Percentiles rank a stretch among this genome's conserved stretches.
Conservation (phyloP, 1,140 invertebrate species). For the Drosophila aff. region DNA sequence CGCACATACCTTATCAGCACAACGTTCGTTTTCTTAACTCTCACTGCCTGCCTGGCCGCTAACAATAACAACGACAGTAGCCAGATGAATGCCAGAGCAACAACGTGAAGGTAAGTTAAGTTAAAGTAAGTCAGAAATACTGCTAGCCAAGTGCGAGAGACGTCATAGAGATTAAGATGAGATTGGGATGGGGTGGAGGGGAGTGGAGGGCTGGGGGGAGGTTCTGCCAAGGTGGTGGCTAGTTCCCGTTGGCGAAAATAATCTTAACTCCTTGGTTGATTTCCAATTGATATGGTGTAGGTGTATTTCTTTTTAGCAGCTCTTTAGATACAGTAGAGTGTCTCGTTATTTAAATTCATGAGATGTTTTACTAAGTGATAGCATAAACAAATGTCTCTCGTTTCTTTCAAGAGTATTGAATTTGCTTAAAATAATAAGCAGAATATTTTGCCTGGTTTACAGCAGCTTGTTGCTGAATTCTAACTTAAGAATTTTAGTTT, state of each 20-base stretch:
- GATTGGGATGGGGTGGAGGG: neutral
- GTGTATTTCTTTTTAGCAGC: neutral
- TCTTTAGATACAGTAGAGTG: neutral
- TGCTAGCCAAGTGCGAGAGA: slow-evolving; percentile 14
- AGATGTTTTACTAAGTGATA: no score
- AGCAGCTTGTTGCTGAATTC: no score
- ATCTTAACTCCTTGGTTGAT: slow-evolving; percentile 28
- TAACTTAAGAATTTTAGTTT: no score
- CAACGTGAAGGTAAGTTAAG: slow-evolving; percentile 14
- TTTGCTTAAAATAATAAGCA: neutral
- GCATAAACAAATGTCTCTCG: neutral
- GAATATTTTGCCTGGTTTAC: no score
- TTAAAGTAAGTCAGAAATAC: slow-evolving; percentile 28
- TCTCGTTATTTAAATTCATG: neutral
- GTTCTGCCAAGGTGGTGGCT: neutral
- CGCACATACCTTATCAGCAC: slow-evolving; percentile 58
- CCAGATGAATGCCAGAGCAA: slow-evolving; percentile 60
- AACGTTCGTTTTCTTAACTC: slow-evolving; percentile 64
- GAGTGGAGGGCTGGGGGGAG: no score
- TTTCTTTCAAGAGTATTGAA: neutral
- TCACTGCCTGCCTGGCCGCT: slow-evolving; percentile 44
- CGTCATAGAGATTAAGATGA: slow-evolving; percentile 44
- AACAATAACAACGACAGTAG: slow-evolving; percentile 53
- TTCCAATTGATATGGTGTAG: slow-evolving; percentile 27
- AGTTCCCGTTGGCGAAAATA: slow-evolving; percentile 30